phyloP scores from a whole-genome alignment of 2,113 vertebrate species.

The Platysternon megacephalum region DNA sequence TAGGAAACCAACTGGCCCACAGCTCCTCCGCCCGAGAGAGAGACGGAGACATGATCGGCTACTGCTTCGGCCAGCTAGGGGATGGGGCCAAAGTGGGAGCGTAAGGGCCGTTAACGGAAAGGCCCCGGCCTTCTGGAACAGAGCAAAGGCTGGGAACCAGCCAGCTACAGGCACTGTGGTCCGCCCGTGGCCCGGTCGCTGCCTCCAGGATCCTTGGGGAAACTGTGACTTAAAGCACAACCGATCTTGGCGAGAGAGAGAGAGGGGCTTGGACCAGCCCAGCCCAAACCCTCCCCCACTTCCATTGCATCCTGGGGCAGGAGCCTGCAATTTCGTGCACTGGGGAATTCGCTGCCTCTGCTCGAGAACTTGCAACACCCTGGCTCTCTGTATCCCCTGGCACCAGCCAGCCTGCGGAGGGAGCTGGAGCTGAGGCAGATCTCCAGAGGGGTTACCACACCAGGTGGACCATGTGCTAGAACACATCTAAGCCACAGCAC shows the following conservation, averaged over 20 bases:
- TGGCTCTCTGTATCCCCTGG: no score
- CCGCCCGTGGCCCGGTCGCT: no score
- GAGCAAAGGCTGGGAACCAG: background rate
- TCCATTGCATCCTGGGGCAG: background rate
- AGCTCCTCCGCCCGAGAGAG: no score
- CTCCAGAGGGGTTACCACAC: no score
- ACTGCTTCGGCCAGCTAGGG: background rate
- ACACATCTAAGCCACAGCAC: background rate
- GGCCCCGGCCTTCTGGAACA: no score
- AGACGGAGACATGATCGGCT: no score
- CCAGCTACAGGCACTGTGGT: no score
- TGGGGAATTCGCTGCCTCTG: no score
- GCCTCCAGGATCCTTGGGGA: background rate
- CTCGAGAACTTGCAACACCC: background rate
- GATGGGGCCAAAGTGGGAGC: no score
- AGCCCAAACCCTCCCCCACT: background rate
- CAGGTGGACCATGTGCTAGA: background rate
- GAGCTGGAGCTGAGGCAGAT: background rate
- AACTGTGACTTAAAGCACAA: background rate
- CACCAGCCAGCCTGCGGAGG: no score
- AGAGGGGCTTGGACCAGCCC: background rate
- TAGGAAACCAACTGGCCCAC: background rate
- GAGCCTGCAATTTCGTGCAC: background rate
- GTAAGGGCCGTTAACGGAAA: background rate
- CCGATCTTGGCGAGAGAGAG: no score